These are phyloP conservation scores for Bradypodion ventrale DNA, from an alignment of 2,797 vertebrate species.

Conservation along the genomic window DNA sequence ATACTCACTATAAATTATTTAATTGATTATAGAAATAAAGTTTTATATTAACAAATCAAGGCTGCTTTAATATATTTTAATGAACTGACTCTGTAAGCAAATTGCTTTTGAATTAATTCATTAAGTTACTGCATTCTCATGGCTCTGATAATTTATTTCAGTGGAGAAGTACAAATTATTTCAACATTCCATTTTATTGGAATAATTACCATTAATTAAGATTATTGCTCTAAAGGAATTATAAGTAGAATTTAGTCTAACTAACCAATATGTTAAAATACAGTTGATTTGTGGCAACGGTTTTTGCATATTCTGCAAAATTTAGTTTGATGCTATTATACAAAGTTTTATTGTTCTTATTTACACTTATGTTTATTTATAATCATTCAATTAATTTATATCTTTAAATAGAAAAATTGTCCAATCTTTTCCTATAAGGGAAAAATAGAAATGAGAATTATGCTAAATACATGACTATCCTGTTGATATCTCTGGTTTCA, in stretches of 20 bases:
- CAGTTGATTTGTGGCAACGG: background rate
- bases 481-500: background rate
- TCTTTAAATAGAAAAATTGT: background rate
- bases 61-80: background rate
- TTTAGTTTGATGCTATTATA: background rate
- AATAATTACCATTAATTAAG: constrained; percentile 1
- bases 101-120: constrained; percentile 1
- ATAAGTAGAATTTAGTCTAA: background rate
- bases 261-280: background rate
- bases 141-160: background rate
- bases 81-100: background rate
- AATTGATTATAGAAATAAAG: constrained; percentile 6
- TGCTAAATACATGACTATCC: background rate
- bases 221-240: background rate
- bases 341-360: background rate
- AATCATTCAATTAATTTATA: background rate
- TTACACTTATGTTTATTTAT: background rate
- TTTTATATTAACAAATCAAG: background rate
- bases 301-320: background rate
- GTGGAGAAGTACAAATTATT: background rate
- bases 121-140: background rate
- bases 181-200: background rate
- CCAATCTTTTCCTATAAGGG: background rate
- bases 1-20: background rate
- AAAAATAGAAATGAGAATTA: background rate